phyloP scores from a whole-genome alignment of 2,113 vertebrate species.

The Osmerus mordax region DNA sequence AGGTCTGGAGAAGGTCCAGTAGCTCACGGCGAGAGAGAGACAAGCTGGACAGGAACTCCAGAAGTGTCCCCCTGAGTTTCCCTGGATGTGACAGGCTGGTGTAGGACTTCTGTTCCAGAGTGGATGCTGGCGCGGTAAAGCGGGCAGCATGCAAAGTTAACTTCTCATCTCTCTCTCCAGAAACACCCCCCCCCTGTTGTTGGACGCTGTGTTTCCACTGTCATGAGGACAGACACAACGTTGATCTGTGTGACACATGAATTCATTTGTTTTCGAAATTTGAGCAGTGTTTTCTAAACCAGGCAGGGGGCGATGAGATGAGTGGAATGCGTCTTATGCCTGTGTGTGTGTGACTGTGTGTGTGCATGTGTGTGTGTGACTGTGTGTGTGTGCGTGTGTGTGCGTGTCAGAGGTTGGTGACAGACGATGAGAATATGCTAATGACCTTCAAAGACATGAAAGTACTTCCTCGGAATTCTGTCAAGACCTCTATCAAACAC shows the following conservation, averaged over 20 bases:
- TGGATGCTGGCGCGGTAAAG: neutral
- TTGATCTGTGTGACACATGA: too few species aligned
- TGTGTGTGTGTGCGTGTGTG: slow-evolving; percentile 8
- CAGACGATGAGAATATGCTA: slow-evolving; percentile 41
- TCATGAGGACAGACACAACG: too few species aligned
- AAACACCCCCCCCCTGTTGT: too few species aligned
- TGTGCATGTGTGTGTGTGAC: slow-evolving; percentile 14
- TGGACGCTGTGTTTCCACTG: too few species aligned
- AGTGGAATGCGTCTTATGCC: neutral
- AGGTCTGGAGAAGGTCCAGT: too few species aligned
- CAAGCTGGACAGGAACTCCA: too few species aligned
- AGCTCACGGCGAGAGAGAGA: too few species aligned
- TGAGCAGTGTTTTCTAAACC: too few species aligned
- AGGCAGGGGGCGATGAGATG: neutral
- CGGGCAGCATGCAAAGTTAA: too few species aligned
- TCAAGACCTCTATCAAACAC: slow-evolving; percentile 59
- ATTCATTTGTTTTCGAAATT: too few species aligned
- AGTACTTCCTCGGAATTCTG: slow-evolving; percentile 51
- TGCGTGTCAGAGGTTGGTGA: slow-evolving; percentile 22
- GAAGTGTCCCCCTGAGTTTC: too few species aligned
- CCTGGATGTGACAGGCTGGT: slow-evolving; percentile 2
- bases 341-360: slow-evolving; percentile 1
- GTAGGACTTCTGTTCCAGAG: neutral
- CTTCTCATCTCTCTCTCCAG: too few species aligned
- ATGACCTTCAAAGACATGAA: slow-evolving; percentile 45